Evolutionary conservation across 1,140 invertebrate species (phyloP), one percentile per base, ranked within the genome.

Genomic region (Gerris buenoi): DNA sequence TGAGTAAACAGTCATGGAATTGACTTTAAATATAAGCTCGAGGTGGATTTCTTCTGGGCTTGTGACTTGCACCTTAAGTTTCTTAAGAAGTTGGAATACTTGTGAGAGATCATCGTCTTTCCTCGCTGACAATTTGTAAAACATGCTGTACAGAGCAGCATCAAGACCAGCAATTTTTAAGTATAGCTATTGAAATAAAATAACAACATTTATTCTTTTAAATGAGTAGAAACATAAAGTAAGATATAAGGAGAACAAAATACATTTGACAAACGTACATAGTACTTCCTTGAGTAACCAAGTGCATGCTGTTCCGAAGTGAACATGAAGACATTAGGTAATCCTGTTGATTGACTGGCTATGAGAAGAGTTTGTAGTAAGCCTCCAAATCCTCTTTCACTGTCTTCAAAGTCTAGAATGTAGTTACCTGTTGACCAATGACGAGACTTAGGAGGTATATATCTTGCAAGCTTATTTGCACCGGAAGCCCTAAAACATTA

Each of bases 341-440:
- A 77, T 68, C 84, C 83, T 15, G 83, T 84, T 33, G 75, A 72
- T 27, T 80, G 79, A 74, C 85, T 83, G 1, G 82, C 84, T n/a
- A 86, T 79, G 1, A 83, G 73, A 25, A 84, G 77, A 26, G 79
- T 77, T 69, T 85, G 82, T 23, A 85, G 70, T 74, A 85, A 79
- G 0, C 81, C 79, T 2, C 84, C 83, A 68, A 83, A 84, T 68
- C 82, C 81, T 56, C 82, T 78, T 61, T 80, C 79, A 14, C 76
- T 77, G 71, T 85, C 83, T 69, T 82, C 79, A 72, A 83, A 84
- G 70, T 86, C 85, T 66, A 84, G 77, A 62, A 86, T 74, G 70
- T 85, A 85, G 73, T 85, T 85, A 25, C 84, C 84, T 3, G 84
- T 85, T 18, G 82, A 76, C 76, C 83, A 81, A 63, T 80, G 78